phyloP scores from a whole-genome alignment of 2,797 vertebrate species.

The Argya squamiceps region DNA sequence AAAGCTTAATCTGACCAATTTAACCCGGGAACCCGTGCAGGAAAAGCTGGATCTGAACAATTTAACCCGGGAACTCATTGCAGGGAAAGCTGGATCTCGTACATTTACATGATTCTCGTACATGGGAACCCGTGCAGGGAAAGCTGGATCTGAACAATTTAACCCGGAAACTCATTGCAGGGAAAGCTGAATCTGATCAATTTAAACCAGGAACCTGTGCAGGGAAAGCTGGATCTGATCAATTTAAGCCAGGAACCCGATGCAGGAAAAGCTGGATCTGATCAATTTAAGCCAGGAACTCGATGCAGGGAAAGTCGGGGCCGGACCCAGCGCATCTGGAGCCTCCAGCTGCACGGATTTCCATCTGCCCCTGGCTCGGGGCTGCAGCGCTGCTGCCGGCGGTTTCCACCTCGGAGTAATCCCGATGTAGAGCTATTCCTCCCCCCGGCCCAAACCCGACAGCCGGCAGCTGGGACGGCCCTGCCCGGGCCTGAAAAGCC shows the following conservation, averaged over 20 bases:
- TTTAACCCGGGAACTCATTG: fast-evolving
- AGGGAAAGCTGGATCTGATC: neutral
- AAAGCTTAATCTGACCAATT: neutral
- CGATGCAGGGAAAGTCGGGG: fast-evolving
- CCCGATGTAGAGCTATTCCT: constrained; percentile 25
- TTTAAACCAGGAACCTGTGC: fast-evolving
- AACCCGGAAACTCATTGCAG: fast-evolving
- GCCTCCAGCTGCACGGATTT: neutral
- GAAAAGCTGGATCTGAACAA: fast-evolving
- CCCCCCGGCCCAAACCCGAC: neutral
- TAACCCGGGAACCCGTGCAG: fast-evolving
- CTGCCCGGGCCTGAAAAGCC: neutral
- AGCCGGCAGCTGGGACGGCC: constrained; percentile 32
- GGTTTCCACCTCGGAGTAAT: neutral
- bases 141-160: neutral
- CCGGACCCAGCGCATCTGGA: neutral
- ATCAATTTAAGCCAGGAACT: fast-evolving
- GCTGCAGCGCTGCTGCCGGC: neutral
- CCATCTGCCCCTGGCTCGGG: constrained; percentile 38
- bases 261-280: neutral
- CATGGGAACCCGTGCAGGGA: fast-evolving
- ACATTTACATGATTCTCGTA: no score
- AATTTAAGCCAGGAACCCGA: fast-evolving
- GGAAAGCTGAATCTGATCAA: neutral
- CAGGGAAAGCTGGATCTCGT: neutral